These are phyloP conservation scores for Steinernema feltiae DNA, from an alignment of 1,140 invertebrate genomes.

Conservation along the genomic window DNA sequence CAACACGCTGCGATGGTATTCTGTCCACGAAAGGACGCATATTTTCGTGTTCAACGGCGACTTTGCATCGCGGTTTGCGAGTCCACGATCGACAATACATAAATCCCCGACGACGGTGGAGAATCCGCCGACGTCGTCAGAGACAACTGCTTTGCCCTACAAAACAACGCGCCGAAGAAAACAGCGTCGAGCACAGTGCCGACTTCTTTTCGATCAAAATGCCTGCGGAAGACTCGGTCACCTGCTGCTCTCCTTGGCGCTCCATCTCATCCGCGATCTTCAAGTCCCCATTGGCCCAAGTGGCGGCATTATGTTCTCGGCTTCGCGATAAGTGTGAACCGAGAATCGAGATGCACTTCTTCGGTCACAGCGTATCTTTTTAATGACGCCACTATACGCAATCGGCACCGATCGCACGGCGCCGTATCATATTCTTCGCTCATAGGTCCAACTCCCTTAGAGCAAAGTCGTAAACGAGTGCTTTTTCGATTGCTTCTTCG, in stretches of 20 bases:
- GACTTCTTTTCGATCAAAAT: neutral
- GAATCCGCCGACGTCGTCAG: neutral
- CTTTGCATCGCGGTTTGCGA: too few species aligned
- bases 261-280: neutral
- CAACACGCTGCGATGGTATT: neutral
- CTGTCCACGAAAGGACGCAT: too few species aligned
- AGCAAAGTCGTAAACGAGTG: neutral
- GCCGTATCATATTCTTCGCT: neutral
- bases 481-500: neutral
- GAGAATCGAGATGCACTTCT: constrained; percentile 10
- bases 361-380: neutral
- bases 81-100: neutral
- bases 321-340: too few species aligned
- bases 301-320: too few species aligned
- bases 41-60: too few species aligned
- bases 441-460: neutral
- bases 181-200: neutral
- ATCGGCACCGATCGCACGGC: too few species aligned
- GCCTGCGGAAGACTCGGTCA: too few species aligned
- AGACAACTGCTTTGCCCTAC: neutral
- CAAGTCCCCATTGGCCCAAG: neutral
- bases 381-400: neutral
- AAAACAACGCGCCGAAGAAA: neutral
- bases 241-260: neutral
- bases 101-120: neutral